Evolutionary conservation across 2,113 vertebrate genomes (phyloP), one percentile per base, ranked within the genome.

Genomic region (Oryzias melastigma): DNA sequence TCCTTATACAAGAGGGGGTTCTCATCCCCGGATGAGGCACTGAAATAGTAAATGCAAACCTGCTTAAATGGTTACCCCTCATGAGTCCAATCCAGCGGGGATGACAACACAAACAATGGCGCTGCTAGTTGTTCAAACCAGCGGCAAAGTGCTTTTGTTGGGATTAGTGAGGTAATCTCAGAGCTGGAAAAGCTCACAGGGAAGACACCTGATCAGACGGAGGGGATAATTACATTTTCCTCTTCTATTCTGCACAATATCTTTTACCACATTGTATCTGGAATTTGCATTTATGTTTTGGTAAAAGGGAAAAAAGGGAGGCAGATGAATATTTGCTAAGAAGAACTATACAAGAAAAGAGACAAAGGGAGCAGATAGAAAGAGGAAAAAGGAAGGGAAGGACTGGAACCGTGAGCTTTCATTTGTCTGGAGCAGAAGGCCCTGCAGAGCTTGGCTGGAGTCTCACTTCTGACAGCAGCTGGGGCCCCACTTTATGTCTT

Each of bases 91-190:
- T 82, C 57, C 73, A 73, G 60, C 57, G 7, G 64, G 70, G 72
- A 85, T 80, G 76, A 88, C 79, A 85, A 84, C 71, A 81, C 87
- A 87, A 89, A 91, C 83, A 89, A 88, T 87, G 64, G 75, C 35
- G 65, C 68, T 57, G 68, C 77, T 78, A 79, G 79, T 78, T 84
- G 81, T 87, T 85, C 58, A 78, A 85, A 87, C 58, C 77, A 78
- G 82, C 82, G 64, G 77, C 80, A 67, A 58, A 49, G 58, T 74
- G 80, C 78, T 83, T 62, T 83, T 75, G 78, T 86, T 82, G 45
- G 87, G 90, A 89, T 90, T 89, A 89, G 81, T 62, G 57, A 55
- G 81, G 74, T 84, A 87, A 89, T 87, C 87, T 87, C 78, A 53
- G 43, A 58, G 72, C 73, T 76, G 51, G 61, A 75, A 67, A 69